Base-by-base conservation (phyloP, 1,140 invertebrate genomes). In the Andricus grossulariae region DNA sequence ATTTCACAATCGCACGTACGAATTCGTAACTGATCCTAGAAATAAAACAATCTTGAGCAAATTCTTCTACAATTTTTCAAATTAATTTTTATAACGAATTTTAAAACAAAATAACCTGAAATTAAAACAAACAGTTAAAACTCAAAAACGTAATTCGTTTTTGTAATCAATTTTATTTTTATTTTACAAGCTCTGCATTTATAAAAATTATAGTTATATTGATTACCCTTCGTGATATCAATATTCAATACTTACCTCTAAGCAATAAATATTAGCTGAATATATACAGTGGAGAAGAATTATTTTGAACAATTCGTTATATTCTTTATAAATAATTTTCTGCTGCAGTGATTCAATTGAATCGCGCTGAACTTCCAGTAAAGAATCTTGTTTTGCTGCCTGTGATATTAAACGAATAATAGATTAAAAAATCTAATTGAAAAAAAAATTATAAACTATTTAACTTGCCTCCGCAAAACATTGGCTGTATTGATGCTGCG, bases 391-490 rank as follows among this genome's bases (percentile, higher is more conserved):
- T 77, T 85, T 83, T 10, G 87, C 88, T 45, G 89, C 84, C 89
- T 91, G 73, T 60, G 78, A 78, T 21, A 70, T 75, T 66, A 75
- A 32, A 80, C 21, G 5, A 39, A 25, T 54, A 51, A 50, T 71
- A 15, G 15, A 19, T 73, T 25, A 73, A 73, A 25, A 73, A 55
- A 21, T 32, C 60, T 66, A 39, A 39, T 66, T 66, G 32, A 32
- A 60, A 32, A 60, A 71, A 19, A 52, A 72, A 78, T 75, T 16
- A 72, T 55, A 77, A 50, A 72, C 16, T 66, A 2, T 39, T n/a
- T 50, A 57, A 74, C 80, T 81, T 74, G 90, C 89, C 86, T 91
- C 87, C n/a, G 85, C 79, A 60, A 86, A 91, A 79, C 90, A 91
- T 71, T 90, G 86, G 75, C 81, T 87, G 74, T 90, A 91, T 55